Conservation (phyloP, 2,888 invertebrate species). For the Marasmarcha lunaedactyla region DNA sequence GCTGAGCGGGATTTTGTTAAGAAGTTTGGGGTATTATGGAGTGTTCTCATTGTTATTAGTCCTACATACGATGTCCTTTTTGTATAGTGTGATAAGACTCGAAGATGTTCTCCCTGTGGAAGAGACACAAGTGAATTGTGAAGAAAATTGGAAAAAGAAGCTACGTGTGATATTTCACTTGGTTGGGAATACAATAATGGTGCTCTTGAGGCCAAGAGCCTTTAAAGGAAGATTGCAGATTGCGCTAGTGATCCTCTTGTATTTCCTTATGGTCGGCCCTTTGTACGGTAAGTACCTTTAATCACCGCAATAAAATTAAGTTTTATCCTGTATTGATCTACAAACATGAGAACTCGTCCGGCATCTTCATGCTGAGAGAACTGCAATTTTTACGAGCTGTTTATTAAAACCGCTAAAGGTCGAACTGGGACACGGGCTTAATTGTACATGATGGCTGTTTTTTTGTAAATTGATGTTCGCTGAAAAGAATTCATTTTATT, state of each 20-base stretch:
- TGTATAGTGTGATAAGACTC: slow-evolving; percentile 48
- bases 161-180: slow-evolving; percentile 37
- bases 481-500: too few relatives aligned
- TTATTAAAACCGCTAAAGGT: too few relatives aligned
- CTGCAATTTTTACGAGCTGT: too few relatives aligned
- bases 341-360: too few relatives aligned
- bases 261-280: slow-evolving; percentile 59
- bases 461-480: too few relatives aligned
- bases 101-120: slow-evolving; percentile 35
- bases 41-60: slow-evolving; percentile 46
- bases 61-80: slow-evolving; percentile 37
- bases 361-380: too few relatives aligned
- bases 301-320: too few relatives aligned
- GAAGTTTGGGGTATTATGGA: slow-evolving; percentile 53
- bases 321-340: not conserved
- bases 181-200: slow-evolving; percentile 50
- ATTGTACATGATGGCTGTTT: too few relatives aligned
- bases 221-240: slow-evolving; percentile 43
- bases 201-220: slow-evolving; percentile 39
- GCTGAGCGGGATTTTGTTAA: slow-evolving; percentile 61
- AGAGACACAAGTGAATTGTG: slow-evolving; percentile 18
- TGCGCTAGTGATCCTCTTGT: slow-evolving; percentile 42
- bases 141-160: slow-evolving; percentile 22
- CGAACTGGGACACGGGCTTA: too few relatives aligned
- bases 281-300: slow-evolving; percentile 47